Percentiles rank a stretch among this genome's conserved stretches.
These are phyloP conservation scores for Ypsolopha scabrella DNA, from an alignment of 2,888 invertebrate species.

Conservation along the genomic window DNA sequence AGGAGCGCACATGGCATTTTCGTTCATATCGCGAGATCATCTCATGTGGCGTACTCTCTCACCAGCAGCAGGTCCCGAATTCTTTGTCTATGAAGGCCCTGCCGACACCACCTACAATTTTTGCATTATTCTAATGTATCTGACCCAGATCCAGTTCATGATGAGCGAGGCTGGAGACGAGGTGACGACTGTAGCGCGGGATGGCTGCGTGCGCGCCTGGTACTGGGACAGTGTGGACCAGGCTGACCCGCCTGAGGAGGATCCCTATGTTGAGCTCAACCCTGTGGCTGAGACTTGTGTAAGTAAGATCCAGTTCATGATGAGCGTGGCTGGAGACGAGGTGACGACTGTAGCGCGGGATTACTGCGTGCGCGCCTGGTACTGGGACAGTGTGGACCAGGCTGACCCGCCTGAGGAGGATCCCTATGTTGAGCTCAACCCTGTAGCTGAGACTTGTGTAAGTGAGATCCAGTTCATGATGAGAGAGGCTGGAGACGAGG, in stretches of 20 bases:
- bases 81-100: too few species aligned
- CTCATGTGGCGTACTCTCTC: too few species aligned
- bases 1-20: too few species aligned
- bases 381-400: slow-evolving; percentile 90
- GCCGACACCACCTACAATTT: too few species aligned
- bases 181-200: slow-evolving; percentile 71
- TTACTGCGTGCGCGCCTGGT: slow-evolving; percentile 87
- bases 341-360: slow-evolving; percentile 74
- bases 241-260: slow-evolving; percentile 85
- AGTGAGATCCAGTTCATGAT: slow-evolving; percentile 57
- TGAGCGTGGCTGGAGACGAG: slow-evolving; percentile 52
- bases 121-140: too few species aligned
- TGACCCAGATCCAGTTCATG: slow-evolving; percentile 55
- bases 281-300: slow-evolving; percentile 86
- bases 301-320: slow-evolving; percentile 54
- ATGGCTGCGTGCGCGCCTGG: slow-evolving; percentile 87
- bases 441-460: slow-evolving; percentile 83
- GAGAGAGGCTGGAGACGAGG: slow-evolving; percentile 52
- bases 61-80: too few species aligned
- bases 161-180: slow-evolving; percentile 52
- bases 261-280: slow-evolving; percentile 84
- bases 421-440: slow-evolving; percentile 84
- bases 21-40: too few species aligned
- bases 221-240: slow-evolving; percentile 92
- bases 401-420: slow-evolving; percentile 87